A percentile compares a stretch with the other conserved stretches of the same genome.
phyloP scores from a whole-genome alignment of 2,113 vertebrate species.

The Percopsis transmontana region DNA sequence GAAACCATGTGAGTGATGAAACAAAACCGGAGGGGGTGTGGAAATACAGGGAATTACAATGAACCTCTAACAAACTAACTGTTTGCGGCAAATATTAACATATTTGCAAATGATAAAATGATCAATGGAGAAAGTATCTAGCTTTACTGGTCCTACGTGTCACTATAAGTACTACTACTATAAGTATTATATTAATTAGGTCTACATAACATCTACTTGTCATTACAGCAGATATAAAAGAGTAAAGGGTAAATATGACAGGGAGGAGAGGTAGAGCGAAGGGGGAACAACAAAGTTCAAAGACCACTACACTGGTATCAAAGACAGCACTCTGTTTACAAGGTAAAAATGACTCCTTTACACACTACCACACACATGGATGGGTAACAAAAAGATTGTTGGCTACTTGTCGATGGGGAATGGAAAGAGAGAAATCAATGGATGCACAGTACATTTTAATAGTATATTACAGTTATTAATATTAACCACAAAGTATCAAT shows the following conservation, averaged over 20 bases:
- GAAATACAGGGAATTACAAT: constrained; percentile 67
- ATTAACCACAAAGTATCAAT: constrained; percentile 84
- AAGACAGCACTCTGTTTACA: constrained; percentile 93
- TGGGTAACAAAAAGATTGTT: constrained; percentile 84
- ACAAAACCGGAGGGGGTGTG: constrained; percentile 51
- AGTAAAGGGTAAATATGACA: constrained; percentile 70
- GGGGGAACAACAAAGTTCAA: constrained; percentile 76
- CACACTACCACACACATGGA: constrained; percentile 91
- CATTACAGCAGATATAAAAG: constrained; percentile 89
- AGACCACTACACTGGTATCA: constrained; percentile 90
- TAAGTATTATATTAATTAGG: constrained; percentile 92
- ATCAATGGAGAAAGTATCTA: constrained; percentile 93
- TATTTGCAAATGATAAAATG: constrained; percentile 53
- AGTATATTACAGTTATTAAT: constrained; percentile 79
- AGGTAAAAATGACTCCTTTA: constrained; percentile 82
- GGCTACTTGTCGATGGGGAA: constrained; percentile 82
- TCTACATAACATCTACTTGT: constrained; percentile 92
- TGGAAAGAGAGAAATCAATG: constrained; percentile 85
- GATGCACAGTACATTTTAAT: constrained; percentile 88
- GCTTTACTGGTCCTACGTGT: constrained; percentile 93
- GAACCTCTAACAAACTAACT: constrained; percentile 84
- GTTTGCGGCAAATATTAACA: constrained; percentile 81
- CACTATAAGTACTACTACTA: constrained; percentile 89
- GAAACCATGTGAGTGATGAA: constrained; percentile 93
- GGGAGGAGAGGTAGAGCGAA: constrained; percentile 70